Evolutionary conservation across 2,113 vertebrate genomes (phyloP).

Genomic region (Saguinus midas): DNA sequence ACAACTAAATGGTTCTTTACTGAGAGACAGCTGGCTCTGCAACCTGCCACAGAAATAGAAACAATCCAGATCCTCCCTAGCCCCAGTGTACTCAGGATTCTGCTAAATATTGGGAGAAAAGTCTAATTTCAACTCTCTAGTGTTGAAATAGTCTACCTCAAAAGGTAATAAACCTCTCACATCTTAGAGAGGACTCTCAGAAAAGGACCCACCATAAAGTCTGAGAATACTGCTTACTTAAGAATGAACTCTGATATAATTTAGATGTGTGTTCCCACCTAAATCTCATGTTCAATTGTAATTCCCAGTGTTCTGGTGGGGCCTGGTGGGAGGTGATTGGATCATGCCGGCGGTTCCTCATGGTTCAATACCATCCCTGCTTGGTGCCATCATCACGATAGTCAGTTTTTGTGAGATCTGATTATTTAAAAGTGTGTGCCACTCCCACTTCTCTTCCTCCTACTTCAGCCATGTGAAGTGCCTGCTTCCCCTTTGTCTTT

Average conservation of each 20-base stretch:
- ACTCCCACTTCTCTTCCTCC: too few relatives aligned
- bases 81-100: background rate
- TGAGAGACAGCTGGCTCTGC: background rate
- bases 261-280: too few relatives aligned
- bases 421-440: too few relatives aligned
- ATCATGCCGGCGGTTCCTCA: too few relatives aligned
- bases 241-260: background rate
- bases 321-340: too few relatives aligned
- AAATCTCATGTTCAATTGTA: too few relatives aligned
- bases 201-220: background rate
- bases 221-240: background rate
- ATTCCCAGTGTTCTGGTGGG: too few relatives aligned
- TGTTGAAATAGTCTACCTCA: background rate
- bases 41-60: background rate
- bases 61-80: background rate
- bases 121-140: background rate
- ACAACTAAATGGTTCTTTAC: background rate
- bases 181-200: background rate
- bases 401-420: too few relatives aligned
- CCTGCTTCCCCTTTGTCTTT: too few relatives aligned
- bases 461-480: too few relatives aligned
- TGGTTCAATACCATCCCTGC: too few relatives aligned
- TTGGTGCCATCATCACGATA: too few relatives aligned
- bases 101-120: background rate
- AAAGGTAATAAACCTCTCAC: background rate